A percentile compares a stretch with the other conserved stretches of the same genome.
Conservation (phyloP, 2,797 vertebrate species). For the Vireo griseus region DNA sequence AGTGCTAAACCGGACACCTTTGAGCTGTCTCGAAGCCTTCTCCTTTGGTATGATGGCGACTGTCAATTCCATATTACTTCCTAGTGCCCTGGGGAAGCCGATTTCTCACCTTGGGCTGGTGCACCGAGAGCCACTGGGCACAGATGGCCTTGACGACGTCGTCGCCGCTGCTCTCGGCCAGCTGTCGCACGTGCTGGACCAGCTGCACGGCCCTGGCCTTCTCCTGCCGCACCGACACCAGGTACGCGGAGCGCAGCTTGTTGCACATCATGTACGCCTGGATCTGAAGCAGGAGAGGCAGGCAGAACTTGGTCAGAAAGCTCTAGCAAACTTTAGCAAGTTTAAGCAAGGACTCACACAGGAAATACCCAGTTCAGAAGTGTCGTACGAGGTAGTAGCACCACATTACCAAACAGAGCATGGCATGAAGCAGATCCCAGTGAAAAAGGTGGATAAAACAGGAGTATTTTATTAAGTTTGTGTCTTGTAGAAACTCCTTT, state of each 20-base stretch:
- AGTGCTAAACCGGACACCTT: not conserved
- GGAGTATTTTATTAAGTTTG: not conserved
- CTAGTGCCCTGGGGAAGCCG: slow-evolving; percentile 57
- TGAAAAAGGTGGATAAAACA: not conserved
- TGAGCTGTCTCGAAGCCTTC: not conserved
- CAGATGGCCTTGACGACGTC: slow-evolving; percentile 90
- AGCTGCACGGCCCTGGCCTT: slow-evolving; percentile 76
- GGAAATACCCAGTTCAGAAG: not conserved
- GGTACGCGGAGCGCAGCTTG: slow-evolving; percentile 91
- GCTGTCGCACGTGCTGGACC: slow-evolving; percentile 86
- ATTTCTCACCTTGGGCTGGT: slow-evolving; percentile 75
- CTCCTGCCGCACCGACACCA: slow-evolving; percentile 91
- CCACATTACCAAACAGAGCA: not conserved
- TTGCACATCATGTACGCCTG: slow-evolving; percentile 88
- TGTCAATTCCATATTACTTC: slow-evolving; percentile 56
- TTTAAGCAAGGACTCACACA: not conserved
- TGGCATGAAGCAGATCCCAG: not conserved
- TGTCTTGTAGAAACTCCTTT: not conserved
- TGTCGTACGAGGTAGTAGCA: rapidly evolving
- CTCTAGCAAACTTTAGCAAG: not conserved
- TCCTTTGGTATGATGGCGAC: not conserved
- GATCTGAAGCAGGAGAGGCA: slow-evolving; percentile 75
- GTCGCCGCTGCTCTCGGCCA: slow-evolving; percentile 82
- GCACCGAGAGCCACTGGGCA: slow-evolving; percentile 89
- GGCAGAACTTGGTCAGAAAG: not conserved